phyloP scores from a whole-genome alignment of 2,888 invertebrate genomes.

The Apamea monoglypha region DNA sequence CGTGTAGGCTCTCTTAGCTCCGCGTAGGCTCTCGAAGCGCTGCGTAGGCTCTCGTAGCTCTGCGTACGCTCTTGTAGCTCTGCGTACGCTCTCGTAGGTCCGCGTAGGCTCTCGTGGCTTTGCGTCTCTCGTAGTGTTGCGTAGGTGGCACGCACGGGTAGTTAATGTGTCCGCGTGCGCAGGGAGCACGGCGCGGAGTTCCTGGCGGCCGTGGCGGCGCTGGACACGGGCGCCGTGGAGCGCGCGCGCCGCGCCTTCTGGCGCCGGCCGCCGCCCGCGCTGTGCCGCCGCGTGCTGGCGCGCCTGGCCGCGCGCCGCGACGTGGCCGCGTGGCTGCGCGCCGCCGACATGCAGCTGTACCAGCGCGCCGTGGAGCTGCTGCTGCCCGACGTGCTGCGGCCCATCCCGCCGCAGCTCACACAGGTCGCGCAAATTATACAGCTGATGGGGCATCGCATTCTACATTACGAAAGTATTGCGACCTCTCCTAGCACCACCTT shows the following conservation, averaged over 20 bases:
- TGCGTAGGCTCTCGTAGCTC: background rate
- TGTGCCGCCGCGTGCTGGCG: constrained; percentile 97
- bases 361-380: constrained; percentile 98
- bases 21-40: background rate
- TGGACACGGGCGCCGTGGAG: constrained; percentile 97
- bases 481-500: background rate
- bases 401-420: constrained; percentile 39
- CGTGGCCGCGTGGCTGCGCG: constrained; percentile 94
- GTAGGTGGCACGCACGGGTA: background rate
- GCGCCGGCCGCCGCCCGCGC: constrained; percentile 93
- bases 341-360: constrained; percentile 97
- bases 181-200: constrained; percentile 98
- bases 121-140: background rate
- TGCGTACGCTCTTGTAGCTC: background rate
- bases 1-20: too few species aligned
- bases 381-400: constrained; percentile 83
- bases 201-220: constrained; percentile 96
- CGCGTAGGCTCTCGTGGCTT: background rate
- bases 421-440: constrained; percentile 86
- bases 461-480: background rate
- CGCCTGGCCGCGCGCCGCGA: constrained; percentile 91
- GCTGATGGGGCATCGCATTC: background rate
- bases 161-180: constrained; percentile 70
- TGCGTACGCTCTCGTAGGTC: background rate
- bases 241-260: constrained; percentile 98